These are phyloP conservation scores for Nycteola revayana DNA, from an alignment of 2,888 invertebrate species.

Conservation along the genomic window DNA sequence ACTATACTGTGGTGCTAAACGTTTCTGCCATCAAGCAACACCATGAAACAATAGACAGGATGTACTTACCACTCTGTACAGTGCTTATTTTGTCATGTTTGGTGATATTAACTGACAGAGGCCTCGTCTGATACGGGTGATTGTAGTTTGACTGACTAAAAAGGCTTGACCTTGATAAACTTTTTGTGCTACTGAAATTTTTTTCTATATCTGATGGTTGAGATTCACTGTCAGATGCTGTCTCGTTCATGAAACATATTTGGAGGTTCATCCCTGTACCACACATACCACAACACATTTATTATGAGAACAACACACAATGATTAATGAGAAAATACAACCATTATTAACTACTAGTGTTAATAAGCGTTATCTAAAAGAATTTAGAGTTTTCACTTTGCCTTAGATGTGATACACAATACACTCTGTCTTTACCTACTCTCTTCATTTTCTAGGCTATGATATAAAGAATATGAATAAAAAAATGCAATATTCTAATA, in stretches of 20 bases:
- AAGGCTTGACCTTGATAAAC: conserved; percentile 64
- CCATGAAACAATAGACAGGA: conserved; percentile 35
- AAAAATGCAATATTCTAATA: too few species aligned
- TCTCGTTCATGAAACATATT: conserved; percentile 98
- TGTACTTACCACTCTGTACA: conserved; percentile 67
- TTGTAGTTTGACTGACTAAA: conserved; percentile 71
- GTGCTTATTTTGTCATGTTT: conserved; percentile 72
- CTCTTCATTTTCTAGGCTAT: too few species aligned
- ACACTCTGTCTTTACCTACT: too few species aligned
- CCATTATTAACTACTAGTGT: too few species aligned
- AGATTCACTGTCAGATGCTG: conserved; percentile 91
- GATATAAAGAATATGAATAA: too few species aligned
- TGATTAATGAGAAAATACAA: conserved; percentile 1
- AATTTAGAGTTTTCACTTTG: too few species aligned
- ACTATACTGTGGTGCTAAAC: conserved; percentile 18
- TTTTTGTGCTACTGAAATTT: conserved; percentile 62
- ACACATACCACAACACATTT: conserved; percentile 42
- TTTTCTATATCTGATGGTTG: conserved; percentile 88
- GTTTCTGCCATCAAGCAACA: conserved; percentile 19
- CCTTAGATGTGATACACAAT: too few species aligned
- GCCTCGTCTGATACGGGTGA: conserved; percentile 76
- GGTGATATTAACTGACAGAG: conserved; percentile 71
- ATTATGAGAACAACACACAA: conserved; percentile 42
- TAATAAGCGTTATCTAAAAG: too few species aligned
- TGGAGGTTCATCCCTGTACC: conserved; percentile 93